A percentile compares a stretch with the other conserved stretches of the same genome.
phyloP scores from a whole-genome alignment of 2,113 vertebrate species.

The Cariama cristata region DNA sequence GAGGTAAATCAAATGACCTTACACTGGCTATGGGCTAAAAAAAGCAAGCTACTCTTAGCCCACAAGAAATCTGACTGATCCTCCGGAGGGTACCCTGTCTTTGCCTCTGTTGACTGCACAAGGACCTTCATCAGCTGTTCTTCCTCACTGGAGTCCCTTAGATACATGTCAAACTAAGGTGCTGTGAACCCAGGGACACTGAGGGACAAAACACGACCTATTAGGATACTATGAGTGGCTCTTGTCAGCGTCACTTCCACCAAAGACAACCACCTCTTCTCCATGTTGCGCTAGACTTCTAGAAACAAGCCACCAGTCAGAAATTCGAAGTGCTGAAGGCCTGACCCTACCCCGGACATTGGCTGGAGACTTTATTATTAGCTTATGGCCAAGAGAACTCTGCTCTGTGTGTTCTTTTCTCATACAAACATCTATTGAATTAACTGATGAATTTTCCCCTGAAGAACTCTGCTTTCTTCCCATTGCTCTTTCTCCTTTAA shows the following conservation, averaged over 20 bases:
- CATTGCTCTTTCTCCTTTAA: neutral
- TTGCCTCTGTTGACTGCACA: neutral
- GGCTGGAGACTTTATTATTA: slow-evolving; percentile 14
- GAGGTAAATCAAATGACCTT: neutral
- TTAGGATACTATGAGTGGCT: neutral
- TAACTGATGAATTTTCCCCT: neutral
- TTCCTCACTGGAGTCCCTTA: neutral
- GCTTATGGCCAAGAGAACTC: neutral
- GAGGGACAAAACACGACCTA: neutral
- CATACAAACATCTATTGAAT: neutral
- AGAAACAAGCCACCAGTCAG: rapidly evolving
- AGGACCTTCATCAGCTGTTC: neutral
- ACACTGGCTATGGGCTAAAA: neutral
- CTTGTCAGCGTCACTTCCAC: neutral
- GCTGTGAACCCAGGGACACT: neutral
- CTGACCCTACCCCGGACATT: neutral
- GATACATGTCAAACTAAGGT: neutral
- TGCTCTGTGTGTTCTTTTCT: neutral
- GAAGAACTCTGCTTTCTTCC: slow-evolving; percentile 21
- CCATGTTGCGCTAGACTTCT: neutral
- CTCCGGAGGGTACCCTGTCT: neutral
- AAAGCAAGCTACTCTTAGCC: neutral
- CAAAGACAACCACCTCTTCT: neutral
- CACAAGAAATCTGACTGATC: neutral
- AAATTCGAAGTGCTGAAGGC: neutral